Evolutionary conservation across 2,797 vertebrate species (phyloP).

Genomic region (Botia almorhae): DNA sequence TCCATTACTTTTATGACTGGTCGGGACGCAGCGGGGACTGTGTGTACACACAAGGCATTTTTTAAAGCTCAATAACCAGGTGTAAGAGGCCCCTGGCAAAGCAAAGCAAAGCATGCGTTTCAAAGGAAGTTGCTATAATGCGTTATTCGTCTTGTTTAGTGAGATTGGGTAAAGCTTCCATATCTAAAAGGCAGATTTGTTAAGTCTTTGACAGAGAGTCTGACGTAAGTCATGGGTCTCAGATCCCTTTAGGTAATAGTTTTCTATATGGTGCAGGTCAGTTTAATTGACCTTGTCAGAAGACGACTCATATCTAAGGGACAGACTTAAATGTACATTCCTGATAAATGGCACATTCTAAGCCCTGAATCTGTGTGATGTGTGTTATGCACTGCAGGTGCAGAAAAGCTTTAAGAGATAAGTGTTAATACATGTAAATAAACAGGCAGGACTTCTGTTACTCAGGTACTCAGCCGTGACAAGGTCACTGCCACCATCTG

Average conservation of each 20-base stretch:
- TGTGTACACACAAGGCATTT: constrained; percentile 26
- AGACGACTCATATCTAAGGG: background rate
- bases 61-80: constrained; percentile 5
- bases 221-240: background rate
- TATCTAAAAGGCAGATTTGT: background rate
- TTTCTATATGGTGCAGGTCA: background rate
- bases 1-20: constrained; percentile 41
- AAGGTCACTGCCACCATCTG: constrained; percentile 49
- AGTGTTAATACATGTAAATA: constrained; percentile 43
- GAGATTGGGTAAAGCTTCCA: background rate
- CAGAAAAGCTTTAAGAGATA: background rate
- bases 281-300: background rate
- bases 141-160: background rate
- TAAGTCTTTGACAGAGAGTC: background rate
- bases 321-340: background rate
- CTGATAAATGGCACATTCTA: background rate
- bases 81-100: background rate
- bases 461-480: constrained; percentile 34
- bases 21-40: constrained; percentile 29
- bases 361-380: background rate
- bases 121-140: background rate
- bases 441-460: constrained; percentile 40
- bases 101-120: background rate
- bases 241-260: background rate
- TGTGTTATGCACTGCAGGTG: background rate